Conservation (phyloP, 2,888 invertebrate genomes). For the Anoncus sp. region DNA sequence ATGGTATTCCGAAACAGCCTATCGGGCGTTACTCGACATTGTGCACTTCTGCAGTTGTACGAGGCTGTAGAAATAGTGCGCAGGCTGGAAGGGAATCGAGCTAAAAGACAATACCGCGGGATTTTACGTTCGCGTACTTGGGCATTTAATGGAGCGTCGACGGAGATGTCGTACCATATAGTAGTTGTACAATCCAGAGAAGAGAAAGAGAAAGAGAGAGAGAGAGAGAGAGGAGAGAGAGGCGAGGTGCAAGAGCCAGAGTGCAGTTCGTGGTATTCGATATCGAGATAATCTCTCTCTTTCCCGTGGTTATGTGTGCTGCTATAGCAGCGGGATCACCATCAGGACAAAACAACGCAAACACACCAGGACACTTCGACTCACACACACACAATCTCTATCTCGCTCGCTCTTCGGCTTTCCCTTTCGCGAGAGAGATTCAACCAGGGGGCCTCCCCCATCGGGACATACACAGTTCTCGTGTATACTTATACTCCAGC, state of each 20-base stretch:
- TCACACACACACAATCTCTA: slow-evolving; percentile 18
- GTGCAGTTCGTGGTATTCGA: slow-evolving; percentile 83
- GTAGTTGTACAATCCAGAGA: slow-evolving; percentile 23
- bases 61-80: slow-evolving; percentile 18
- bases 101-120: slow-evolving; percentile 66
- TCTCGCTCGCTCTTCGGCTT: slow-evolving; percentile 68
- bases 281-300: slow-evolving; percentile 82
- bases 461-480: slow-evolving; percentile 47
- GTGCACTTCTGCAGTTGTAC: slow-evolving; percentile 14
- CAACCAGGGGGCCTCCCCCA: slow-evolving; percentile 60
- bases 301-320: slow-evolving; percentile 63
- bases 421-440: slow-evolving; percentile 74
- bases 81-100: slow-evolving; percentile 41
- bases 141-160: slow-evolving; percentile 68
- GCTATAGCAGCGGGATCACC: slow-evolving; percentile 42
- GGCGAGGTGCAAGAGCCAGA: slow-evolving; percentile 72
- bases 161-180: slow-evolving; percentile 43
- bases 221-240: slow-evolving; percentile 47
- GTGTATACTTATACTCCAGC: slow-evolving; percentile 38
- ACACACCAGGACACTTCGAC: slow-evolving; percentile 38
- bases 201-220: slow-evolving; percentile 48
- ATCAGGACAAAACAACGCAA: slow-evolving; percentile 40
- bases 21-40: slow-evolving; percentile 43
- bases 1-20: slow-evolving; percentile 47
- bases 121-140: slow-evolving; percentile 67